Conservation (phyloP, 2,888 invertebrate genomes). For the Amphipoea oculea region DNA sequence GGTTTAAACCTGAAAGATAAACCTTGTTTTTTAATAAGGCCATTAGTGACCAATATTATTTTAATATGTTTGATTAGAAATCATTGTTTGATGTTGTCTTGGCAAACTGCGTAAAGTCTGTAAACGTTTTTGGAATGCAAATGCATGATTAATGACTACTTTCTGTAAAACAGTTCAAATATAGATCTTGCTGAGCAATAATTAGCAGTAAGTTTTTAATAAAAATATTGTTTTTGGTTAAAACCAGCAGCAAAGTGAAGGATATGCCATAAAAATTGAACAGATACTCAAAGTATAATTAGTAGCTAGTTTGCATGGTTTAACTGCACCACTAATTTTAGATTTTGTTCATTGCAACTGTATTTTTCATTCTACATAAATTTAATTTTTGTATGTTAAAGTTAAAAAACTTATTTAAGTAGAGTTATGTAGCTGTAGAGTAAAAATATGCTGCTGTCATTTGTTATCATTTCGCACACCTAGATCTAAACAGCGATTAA, state of each 20-base stretch:
- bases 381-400: slow-evolving; percentile 19
- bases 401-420: slow-evolving; percentile 14
- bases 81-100: background rate
- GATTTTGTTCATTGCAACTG: slow-evolving; percentile 8
- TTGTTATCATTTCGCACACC: background rate
- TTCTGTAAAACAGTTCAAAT: background rate
- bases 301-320: slow-evolving; percentile 7
- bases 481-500: no score
- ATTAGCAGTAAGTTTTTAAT: background rate
- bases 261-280: background rate
- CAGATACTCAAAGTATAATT: background rate
- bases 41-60: background rate
- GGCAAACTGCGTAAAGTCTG: background rate
- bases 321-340: background rate
- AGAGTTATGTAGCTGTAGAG: slow-evolving; percentile 10
- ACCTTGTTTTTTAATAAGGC: background rate
- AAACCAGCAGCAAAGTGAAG: background rate
- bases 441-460: background rate
- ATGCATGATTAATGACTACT: background rate
- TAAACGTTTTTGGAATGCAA: background rate
- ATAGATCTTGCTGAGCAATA: background rate
- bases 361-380: background rate
- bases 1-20: background rate
- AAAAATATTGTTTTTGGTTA: background rate
- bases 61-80: background rate